Percentiles rank a stretch among this genome's conserved stretches.
These are phyloP conservation scores for Botia almorhae DNA, from an alignment of 2,797 vertebrate genomes.

Conservation along the genomic window DNA sequence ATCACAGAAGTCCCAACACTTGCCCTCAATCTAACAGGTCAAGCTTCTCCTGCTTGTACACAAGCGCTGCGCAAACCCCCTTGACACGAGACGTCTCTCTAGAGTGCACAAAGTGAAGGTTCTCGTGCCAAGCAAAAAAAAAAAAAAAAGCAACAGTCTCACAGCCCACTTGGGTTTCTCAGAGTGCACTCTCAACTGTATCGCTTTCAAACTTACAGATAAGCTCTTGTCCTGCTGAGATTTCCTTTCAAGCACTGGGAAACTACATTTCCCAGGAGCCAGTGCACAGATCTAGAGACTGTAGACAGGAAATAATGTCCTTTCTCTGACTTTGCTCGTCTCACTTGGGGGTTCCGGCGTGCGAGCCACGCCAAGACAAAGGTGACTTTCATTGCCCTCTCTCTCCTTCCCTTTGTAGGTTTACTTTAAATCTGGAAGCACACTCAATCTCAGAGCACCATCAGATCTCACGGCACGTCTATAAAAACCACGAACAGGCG, in stretches of 20 bases:
- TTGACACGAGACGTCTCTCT: constrained; percentile 30
- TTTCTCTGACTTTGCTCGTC: constrained; percentile 62
- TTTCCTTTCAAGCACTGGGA: constrained; percentile 9
- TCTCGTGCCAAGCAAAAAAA: constrained; percentile 11
- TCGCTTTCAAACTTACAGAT: constrained; percentile 27
- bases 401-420: constrained; percentile 43
- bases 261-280: constrained; percentile 56
- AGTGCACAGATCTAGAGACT: constrained; percentile 55
- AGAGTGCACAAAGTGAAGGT: constrained; percentile 23
- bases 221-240: constrained; percentile 12
- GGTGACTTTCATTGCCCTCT: constrained; percentile 45
- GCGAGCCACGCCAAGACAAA: constrained; percentile 48
- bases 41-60: constrained; percentile 45
- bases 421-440: constrained; percentile 27
- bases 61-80: constrained; percentile 23
- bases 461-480: constrained; percentile 29
- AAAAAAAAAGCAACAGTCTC: constrained; percentile 9
- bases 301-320: constrained; percentile 56
- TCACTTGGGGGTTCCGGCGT: constrained; percentile 48
- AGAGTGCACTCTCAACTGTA: constrained; percentile 37
- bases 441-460: constrained; percentile 8
- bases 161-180: constrained; percentile 12
- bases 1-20: constrained; percentile 32
- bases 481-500: constrained; percentile 29
- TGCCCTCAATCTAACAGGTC: constrained; percentile 43